Conservation (phyloP, 2,888 invertebrate species). For the Athalia circularis region DNA sequence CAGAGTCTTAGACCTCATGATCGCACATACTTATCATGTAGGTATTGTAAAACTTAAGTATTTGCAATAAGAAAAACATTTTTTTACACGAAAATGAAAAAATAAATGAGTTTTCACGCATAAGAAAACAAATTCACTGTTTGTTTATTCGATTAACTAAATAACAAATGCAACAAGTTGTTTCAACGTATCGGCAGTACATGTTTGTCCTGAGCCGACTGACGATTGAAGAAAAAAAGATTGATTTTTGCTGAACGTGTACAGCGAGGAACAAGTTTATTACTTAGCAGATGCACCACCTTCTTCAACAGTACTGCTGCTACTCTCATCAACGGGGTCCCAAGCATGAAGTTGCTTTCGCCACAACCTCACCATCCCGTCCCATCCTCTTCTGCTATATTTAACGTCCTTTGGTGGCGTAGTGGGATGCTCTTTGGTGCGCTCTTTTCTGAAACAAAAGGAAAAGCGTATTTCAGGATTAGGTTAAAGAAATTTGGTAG, state of each 20-base stretch:
- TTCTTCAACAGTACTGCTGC: conserved; percentile 45
- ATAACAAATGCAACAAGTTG: background rate
- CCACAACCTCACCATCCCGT: conserved; percentile 92
- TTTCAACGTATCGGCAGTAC: background rate
- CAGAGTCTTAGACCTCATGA: too few relatives aligned
- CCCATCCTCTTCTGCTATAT: conserved; percentile 95
- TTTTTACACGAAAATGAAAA: background rate
- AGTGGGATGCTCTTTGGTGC: conserved; percentile 85
- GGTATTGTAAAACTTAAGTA: background rate
- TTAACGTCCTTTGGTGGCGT: conserved; percentile 93
- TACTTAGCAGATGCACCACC: conserved; percentile 30
- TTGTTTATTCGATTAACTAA: conserved; percentile 7
- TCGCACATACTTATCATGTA: too few relatives aligned
- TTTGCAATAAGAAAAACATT: background rate
- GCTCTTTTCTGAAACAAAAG: conserved; percentile 75
- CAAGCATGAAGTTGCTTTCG: conserved; percentile 88
- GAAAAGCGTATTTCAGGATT: conserved; percentile 6
- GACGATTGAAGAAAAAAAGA: background rate
- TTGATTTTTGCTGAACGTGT: background rate
- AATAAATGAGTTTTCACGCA: conserved; percentile 3
- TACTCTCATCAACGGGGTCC: conserved; percentile 77
- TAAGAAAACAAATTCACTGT: background rate
- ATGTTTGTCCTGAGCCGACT: background rate
- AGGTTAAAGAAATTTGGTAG: conserved; percentile 28
- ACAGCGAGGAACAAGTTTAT: background rate